phyloP scores from a whole-genome alignment of 2,113 vertebrate species.

The Megaleporinus macrocephalus region DNA sequence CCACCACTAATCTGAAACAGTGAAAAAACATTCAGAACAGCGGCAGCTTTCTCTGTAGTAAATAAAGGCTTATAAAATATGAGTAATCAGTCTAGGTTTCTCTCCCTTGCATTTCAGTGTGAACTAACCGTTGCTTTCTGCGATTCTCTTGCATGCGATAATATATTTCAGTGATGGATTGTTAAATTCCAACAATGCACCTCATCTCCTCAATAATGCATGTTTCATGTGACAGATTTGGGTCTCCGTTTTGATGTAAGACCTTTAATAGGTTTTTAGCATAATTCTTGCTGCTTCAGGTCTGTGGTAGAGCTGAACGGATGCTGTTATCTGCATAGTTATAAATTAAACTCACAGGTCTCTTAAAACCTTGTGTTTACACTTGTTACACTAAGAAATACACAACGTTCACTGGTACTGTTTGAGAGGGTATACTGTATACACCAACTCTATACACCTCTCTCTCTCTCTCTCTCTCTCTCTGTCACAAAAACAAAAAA shows the following conservation, averaged over 20 bases:
- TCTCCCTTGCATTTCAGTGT: not conserved
- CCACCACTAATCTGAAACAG: too few species aligned
- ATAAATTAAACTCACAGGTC: too few species aligned
- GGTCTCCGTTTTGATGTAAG: conserved; percentile 72
- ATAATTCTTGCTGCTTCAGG: conserved; percentile 51
- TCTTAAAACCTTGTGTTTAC: too few species aligned
- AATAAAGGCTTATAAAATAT: not conserved
- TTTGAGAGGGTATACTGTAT: too few species aligned
- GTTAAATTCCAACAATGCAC: conserved; percentile 65
- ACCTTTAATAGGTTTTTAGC: conserved; percentile 69
- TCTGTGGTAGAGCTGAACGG: conserved; percentile 10
- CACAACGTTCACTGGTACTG: too few species aligned
- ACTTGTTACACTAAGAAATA: too few species aligned
- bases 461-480: too few species aligned
- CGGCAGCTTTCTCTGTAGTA: not conserved
- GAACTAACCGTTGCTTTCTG: not conserved
- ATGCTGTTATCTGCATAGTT: not conserved
- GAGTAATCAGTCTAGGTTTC: not conserved
- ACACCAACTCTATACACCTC: too few species aligned
- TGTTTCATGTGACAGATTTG: conserved; percentile 75
- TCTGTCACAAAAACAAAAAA: too few species aligned
- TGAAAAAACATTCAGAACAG: not conserved
- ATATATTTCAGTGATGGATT: conserved; percentile 63
- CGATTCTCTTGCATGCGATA: conserved; percentile 20
- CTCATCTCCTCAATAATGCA: conserved; percentile 74